A percentile compares a stretch with the other conserved stretches of the same genome.
Conservation (phyloP, 2,113 vertebrate species). For the Anarrhichthys ocellatus region DNA sequence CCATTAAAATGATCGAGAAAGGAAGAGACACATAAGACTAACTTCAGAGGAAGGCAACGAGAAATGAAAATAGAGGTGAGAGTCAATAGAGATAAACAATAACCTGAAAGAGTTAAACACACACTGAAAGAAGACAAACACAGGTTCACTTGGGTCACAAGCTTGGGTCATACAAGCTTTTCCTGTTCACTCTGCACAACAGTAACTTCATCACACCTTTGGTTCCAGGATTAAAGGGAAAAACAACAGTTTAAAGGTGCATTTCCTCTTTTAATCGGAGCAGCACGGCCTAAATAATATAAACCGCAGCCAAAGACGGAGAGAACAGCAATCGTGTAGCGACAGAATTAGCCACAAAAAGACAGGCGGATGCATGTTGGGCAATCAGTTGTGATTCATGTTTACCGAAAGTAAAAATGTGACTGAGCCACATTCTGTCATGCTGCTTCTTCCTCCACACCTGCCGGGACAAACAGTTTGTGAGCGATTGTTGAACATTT, state of each 20-base stretch:
- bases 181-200: slow-evolving; percentile 58
- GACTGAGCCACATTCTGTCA: slow-evolving; percentile 61
- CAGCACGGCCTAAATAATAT: not conserved
- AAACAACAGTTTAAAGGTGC: not conserved
- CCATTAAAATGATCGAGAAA: too few species aligned
- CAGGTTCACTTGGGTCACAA: slow-evolving; percentile 37
- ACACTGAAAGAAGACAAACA: slow-evolving; percentile 42
- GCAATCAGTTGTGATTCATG: slow-evolving; percentile 23
- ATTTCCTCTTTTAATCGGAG: not conserved
- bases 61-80: not conserved
- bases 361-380: slow-evolving; percentile 36
- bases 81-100: slow-evolving; percentile 16
- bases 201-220: slow-evolving; percentile 31
- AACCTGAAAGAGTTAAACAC: slow-evolving; percentile 20
- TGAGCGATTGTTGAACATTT: not conserved
- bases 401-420: slow-evolving; percentile 60
- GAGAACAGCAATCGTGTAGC: not conserved
- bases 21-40: not conserved
- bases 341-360: slow-evolving; percentile 10
- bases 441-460: slow-evolving; percentile 15
- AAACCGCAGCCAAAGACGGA: not conserved
- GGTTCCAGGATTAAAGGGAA: not conserved
- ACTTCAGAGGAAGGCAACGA: slow-evolving; percentile 3
- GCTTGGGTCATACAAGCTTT: slow-evolving; percentile 68
- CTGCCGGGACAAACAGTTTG: slow-evolving; percentile 19